phyloP scores from a whole-genome alignment of 2,797 vertebrate genomes.

The Astyanax mexicanus region DNA sequence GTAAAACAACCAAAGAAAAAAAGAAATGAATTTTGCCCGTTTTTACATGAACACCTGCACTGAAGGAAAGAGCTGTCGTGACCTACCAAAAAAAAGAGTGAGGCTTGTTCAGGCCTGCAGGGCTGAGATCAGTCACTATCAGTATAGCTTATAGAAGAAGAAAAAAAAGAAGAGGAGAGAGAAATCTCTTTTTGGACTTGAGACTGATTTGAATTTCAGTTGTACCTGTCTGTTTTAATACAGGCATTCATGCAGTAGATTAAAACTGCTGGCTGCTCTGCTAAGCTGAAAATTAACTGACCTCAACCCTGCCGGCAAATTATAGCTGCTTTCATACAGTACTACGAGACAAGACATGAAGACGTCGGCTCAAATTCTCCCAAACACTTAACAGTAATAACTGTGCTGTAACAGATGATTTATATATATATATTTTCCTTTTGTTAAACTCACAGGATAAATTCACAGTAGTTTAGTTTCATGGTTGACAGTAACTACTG shows the following conservation, averaged over 20 bases:
- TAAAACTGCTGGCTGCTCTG: neutral
- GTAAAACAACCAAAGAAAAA: neutral
- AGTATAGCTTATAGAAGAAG: neutral
- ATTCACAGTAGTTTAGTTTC: slow-evolving; percentile 75
- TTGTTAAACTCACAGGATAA: slow-evolving; percentile 51
- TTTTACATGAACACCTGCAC: neutral
- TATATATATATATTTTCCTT: no score
- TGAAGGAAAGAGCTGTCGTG: neutral
- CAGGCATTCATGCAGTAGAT: neutral
- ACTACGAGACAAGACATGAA: slow-evolving; percentile 71
- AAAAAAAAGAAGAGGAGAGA: no score
- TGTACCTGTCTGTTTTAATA: neutral
- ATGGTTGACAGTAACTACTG: slow-evolving; percentile 66
- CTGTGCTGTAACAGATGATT: slow-evolving; percentile 44
- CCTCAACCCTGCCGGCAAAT: slow-evolving; percentile 33
- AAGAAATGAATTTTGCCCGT: neutral
- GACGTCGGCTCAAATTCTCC: slow-evolving; percentile 67
- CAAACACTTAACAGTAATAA: no score
- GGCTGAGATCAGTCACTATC: slow-evolving; percentile 1
- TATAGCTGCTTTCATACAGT: slow-evolving; percentile 53
- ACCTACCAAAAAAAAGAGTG: neutral
- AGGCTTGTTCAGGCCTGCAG: slow-evolving; percentile 10
- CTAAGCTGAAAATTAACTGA: slow-evolving; percentile 18
- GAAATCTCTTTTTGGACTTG: neutral
- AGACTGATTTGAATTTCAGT: neutral